These are phyloP conservation scores for Drosophila gaucha DNA, from an alignment of 2,888 invertebrate species.

Conservation along the genomic window DNA sequence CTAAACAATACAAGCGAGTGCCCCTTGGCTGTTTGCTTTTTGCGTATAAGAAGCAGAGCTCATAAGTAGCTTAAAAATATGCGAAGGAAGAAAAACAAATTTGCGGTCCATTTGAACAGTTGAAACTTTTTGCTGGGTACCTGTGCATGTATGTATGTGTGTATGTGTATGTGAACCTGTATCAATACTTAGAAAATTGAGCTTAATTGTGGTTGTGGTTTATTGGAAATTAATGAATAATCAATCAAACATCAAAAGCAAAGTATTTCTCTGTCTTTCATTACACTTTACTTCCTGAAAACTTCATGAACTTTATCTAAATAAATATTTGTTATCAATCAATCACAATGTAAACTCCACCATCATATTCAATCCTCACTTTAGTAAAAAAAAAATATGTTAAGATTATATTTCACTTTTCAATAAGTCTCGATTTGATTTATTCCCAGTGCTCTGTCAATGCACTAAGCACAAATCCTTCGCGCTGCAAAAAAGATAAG, in stretches of 20 bases:
- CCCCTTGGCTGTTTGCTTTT: slow-evolving; percentile 47
- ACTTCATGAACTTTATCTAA: no score
- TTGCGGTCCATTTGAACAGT: slow-evolving; percentile 26
- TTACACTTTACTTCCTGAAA: not conserved
- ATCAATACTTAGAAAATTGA: not conserved
- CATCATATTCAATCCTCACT: not conserved
- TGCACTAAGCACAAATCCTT: slow-evolving; percentile 15
- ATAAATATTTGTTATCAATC: not conserved
- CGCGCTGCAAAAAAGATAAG: slow-evolving; percentile 13
- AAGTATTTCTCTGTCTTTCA: not conserved
- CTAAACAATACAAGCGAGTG: slow-evolving; percentile 43
- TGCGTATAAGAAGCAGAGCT: slow-evolving; percentile 1
- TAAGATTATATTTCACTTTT: slow-evolving; percentile 20
- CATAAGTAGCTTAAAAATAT: slow-evolving; percentile 60
- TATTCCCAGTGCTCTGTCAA: slow-evolving; percentile 9
- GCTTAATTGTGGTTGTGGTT: not conserved
- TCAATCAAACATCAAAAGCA: not conserved
- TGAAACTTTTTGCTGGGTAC: slow-evolving; percentile 1
- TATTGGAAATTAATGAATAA: slow-evolving; percentile 3
- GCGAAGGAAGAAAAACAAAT: slow-evolving; percentile 1
- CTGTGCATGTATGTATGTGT: no score
- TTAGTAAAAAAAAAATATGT: not conserved
- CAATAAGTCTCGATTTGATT: slow-evolving; percentile 28
- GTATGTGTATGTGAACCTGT: no score
- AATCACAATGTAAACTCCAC: not conserved